Evolutionary conservation across 2,113 vertebrate species (phyloP).

Genomic region (Chunga burmeisteri): DNA sequence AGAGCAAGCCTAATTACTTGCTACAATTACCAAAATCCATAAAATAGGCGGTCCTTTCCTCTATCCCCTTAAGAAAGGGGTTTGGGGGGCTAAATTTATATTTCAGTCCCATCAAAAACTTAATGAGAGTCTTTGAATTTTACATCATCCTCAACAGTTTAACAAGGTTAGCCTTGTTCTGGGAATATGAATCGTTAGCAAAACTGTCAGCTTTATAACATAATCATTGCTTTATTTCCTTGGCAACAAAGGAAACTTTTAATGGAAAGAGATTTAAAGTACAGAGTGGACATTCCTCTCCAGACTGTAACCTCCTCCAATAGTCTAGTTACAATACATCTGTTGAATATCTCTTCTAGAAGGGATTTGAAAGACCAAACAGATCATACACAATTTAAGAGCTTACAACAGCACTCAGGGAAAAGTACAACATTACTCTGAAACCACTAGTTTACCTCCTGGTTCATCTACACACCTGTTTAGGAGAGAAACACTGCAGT

Average conservation of each 20-base stretch:
- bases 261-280: slow-evolving; percentile 10
- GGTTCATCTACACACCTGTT: background rate
- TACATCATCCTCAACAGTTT: background rate
- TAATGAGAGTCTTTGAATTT: background rate
- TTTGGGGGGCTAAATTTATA: background rate
- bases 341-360: slow-evolving; percentile 52
- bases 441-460: slow-evolving; percentile 17
- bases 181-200: background rate
- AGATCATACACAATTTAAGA: slow-evolving; percentile 56
- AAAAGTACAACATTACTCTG: slow-evolving; percentile 7
- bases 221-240: slow-evolving; percentile 5
- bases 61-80: background rate
- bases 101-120: background rate
- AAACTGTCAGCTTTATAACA: background rate
- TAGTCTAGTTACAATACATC: slow-evolving; percentile 25
- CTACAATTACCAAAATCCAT: background rate
- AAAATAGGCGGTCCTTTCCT: background rate
- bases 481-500: background rate
- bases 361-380: slow-evolving; percentile 40
- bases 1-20: background rate
- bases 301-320: slow-evolving; percentile 30
- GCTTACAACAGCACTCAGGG: background rate
- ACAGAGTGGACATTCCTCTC: background rate
- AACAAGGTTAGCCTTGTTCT: background rate
- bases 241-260: slow-evolving; percentile 28